These are phyloP conservation scores for Eledone cirrhosa DNA, from an alignment of 2,888 invertebrate genomes.

Conservation along the genomic window DNA sequence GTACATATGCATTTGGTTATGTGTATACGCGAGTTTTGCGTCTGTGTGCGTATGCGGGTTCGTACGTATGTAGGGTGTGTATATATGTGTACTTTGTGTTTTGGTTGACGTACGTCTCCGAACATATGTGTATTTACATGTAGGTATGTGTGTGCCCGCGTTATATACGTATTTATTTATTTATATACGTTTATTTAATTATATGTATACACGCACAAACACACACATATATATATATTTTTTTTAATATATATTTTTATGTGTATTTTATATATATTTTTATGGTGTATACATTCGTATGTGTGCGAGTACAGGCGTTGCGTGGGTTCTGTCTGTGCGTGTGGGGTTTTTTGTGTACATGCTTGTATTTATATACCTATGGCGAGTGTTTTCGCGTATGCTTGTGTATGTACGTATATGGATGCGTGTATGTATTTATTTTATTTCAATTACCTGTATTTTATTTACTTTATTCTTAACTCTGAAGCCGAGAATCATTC, in stretches of 20 bases:
- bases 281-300: too few species aligned
- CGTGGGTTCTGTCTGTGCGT: too few species aligned
- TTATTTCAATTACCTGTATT: too few species aligned
- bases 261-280: too few species aligned
- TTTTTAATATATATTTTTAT: background rate
- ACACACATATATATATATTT: background rate
- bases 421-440: background rate
- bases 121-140: too few species aligned
- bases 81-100: background rate
- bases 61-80: background rate
- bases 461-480: too few species aligned
- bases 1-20: background rate
- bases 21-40: background rate
- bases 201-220: background rate
- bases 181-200: background rate
- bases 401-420: background rate
- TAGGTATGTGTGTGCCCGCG: too few species aligned
- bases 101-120: background rate
- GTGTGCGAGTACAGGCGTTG: too few species aligned
- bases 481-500: too few species aligned
- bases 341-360: too few species aligned
- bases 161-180: too few species aligned
- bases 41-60: background rate
- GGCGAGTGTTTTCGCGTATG: background rate
- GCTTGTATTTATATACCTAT: background rate